Conservation (phyloP, 2,113 vertebrate genomes). For the Sisor rabdophorus region DNA sequence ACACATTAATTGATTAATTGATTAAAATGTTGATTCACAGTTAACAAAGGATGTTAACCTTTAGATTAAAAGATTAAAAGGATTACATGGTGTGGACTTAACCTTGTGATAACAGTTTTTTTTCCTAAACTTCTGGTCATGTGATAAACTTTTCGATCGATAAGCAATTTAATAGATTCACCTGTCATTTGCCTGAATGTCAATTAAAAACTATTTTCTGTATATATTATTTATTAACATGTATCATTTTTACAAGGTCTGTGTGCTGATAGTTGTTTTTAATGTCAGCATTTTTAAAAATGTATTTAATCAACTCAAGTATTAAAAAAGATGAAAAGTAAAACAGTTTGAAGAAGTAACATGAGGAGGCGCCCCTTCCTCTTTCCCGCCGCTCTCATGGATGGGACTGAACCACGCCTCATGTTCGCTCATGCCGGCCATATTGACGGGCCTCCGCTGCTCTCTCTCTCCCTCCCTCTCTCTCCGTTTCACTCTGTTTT, state of each 20-base stretch:
- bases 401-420: constrained; percentile 45
- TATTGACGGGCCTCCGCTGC: constrained; percentile 56
- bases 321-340: too few relatives aligned
- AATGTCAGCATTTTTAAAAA: too few relatives aligned
- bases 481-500: constrained; percentile 35
- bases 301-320: too few relatives aligned
- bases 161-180: neutral
- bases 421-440: constrained; percentile 57
- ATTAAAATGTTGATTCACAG: too few relatives aligned
- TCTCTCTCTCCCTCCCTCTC: constrained; percentile 55
- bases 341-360: constrained; percentile 13
- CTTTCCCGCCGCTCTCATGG: constrained; percentile 11
- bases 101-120: neutral
- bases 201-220: neutral
- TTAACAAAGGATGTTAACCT: too few relatives aligned
- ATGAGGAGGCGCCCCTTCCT: constrained; percentile 16
- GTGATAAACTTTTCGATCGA: neutral
- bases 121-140: neutral
- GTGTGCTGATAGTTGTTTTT: too few relatives aligned
- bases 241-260: too few relatives aligned
- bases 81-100: neutral
- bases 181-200: neutral
- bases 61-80: too few relatives aligned
- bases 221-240: too few relatives aligned
- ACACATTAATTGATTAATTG: too few relatives aligned